Percentiles rank a stretch among this genome's conserved stretches.
These are phyloP conservation scores for Morpho helenor DNA, from an alignment of 2,888 invertebrate species.

Conservation along the genomic window DNA sequence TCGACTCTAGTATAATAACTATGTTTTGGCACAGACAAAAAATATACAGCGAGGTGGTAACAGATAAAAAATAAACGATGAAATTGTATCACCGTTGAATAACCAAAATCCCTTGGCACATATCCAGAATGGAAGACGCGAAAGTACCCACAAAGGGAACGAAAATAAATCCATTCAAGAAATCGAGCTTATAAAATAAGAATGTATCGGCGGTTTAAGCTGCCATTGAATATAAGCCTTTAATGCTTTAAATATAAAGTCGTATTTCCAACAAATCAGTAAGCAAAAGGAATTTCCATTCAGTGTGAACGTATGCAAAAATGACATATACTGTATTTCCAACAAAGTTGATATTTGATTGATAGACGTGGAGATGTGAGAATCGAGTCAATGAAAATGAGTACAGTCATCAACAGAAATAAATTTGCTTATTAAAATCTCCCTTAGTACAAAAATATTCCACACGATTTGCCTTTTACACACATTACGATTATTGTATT, in stretches of 20 bases:
- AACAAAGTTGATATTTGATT: constrained; percentile 22
- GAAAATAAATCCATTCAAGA: constrained; percentile 72
- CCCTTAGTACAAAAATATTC: too few relatives aligned
- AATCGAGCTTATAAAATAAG: constrained; percentile 50
- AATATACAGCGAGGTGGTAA: constrained; percentile 10
- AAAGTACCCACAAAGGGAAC: constrained; percentile 60
- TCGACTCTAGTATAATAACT: background rate
- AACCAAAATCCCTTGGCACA: constrained; percentile 59
- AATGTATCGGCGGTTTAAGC: constrained; percentile 43
- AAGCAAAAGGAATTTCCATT: constrained; percentile 21
- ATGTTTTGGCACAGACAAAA: constrained; percentile 7
- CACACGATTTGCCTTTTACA: too few relatives aligned
- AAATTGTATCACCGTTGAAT: constrained; percentile 40
- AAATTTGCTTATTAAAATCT: background rate
- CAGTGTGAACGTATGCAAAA: constrained; percentile 13
- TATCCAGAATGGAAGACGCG: constrained; percentile 52
- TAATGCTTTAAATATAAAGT: constrained; percentile 5
- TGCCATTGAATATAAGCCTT: constrained; percentile 11
- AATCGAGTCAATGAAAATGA: constrained; percentile 20
- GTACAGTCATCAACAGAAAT: constrained; percentile 6
- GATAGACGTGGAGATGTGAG: constrained; percentile 2
- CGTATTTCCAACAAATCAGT: background rate
- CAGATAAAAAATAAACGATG: constrained; percentile 13
- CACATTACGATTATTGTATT: too few relatives aligned
- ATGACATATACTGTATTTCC: constrained; percentile 9